phyloP scores from a whole-genome alignment of 2,113 vertebrate genomes.

The Lepus europaeus region DNA sequence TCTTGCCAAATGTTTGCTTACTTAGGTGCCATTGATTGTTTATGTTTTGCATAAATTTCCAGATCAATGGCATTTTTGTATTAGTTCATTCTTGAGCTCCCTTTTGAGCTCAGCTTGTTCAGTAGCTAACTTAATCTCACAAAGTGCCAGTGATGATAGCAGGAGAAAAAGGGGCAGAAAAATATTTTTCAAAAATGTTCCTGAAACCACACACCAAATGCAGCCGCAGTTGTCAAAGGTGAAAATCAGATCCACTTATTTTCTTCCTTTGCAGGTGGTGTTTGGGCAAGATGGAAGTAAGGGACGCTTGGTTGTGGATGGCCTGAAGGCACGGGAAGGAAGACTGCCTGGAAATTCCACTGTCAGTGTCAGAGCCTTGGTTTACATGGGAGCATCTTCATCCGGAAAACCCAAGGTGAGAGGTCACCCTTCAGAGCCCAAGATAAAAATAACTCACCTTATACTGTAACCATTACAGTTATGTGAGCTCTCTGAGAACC shows the following conservation, averaged over 20 bases:
- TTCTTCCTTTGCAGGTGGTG: slow-evolving; percentile 88
- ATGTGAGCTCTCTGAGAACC: background rate
- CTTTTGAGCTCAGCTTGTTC: background rate
- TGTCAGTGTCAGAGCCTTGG: slow-evolving; percentile 84
- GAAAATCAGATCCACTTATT: background rate
- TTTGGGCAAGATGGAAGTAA: slow-evolving; percentile 90
- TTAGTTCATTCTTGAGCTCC: background rate
- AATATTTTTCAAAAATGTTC: background rate
- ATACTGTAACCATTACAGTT: background rate
- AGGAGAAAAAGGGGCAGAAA: background rate
- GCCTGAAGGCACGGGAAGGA: slow-evolving; percentile 90
- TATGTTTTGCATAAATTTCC: background rate
- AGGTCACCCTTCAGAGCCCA: background rate
- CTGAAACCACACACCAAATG: background rate
- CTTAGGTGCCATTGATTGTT: background rate
- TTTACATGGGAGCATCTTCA: slow-evolving; percentile 91
- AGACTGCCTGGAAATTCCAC: slow-evolving; percentile 84
- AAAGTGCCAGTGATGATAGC: background rate
- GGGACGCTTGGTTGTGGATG: slow-evolving; percentile 91
- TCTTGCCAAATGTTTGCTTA: background rate
- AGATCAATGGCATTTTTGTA: background rate
- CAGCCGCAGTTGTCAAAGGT: background rate
- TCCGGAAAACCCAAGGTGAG: slow-evolving; percentile 86
- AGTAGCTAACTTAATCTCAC: background rate
- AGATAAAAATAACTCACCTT: background rate